Base-by-base conservation (phyloP, 2,797 vertebrate genomes). In the Fringilla coelebs region DNA sequence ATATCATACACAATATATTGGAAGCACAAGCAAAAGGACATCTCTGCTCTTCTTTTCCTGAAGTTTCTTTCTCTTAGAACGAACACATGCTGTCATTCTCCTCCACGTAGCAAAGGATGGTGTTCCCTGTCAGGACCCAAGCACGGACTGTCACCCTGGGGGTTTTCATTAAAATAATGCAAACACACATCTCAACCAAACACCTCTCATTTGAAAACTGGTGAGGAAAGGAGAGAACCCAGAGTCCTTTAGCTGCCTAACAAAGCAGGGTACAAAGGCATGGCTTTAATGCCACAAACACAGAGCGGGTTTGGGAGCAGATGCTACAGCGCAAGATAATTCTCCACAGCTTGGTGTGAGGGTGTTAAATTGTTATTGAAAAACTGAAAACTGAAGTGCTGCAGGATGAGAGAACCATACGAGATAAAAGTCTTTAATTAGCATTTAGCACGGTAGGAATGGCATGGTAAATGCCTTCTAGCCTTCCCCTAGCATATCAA, bases 361-460 rank as follows among this genome's bases (percentile, higher is more conserved):
- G 68, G 34, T 91, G 76, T 72, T 84, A 85, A 93, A 82, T 84
- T 82, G 29, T 43, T 89, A 46, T 28, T 77, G 90, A 77, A 88
- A 91, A 76, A 49, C 74, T 63, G 70, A 66, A 86, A 90, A 74
- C 38, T 9, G 4, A 87, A 84, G 41, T 61, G 49, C 68, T 68
- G 46, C 52, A 25, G 68, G 68, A 77, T 87, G 89, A 88, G 88
- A 73, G 61, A 91, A 68, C 11, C 25, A 3, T 70, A 24, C 2
- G 36, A 89, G 81, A 90, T 10, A 10, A 49, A 36, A 82, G 67
- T 38, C 46, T 73, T 95, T 94, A 93, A 91, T 95, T 89, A 88
- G 75, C 73, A 74, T 79, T 91, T 92, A 93, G 41, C 29, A 16
- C 10, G 17, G 63, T 66, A 38, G 36, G 29, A 67, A 78, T 51